A percentile compares a stretch with the other conserved stretches of the same genome.
phyloP scores from a whole-genome alignment of 2,888 invertebrate genomes.

The Neria commutata region DNA sequence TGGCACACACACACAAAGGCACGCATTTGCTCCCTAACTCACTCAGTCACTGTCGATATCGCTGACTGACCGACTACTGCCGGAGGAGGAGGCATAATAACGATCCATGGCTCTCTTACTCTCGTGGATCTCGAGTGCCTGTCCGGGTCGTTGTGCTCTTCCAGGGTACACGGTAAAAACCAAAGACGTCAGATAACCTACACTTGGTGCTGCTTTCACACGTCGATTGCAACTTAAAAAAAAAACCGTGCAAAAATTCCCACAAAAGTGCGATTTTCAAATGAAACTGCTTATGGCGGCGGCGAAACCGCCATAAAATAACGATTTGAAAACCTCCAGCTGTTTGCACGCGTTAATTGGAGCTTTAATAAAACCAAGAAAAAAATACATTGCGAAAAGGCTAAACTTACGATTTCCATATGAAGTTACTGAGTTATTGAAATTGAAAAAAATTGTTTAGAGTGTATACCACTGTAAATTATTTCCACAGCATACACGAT shows the following conservation, averaged over 20 bases:
- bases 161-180: neutral
- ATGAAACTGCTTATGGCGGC: too few species aligned
- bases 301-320: too few species aligned
- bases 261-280: too few species aligned
- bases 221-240: too few species aligned
- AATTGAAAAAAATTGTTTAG: too few species aligned
- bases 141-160: conserved; percentile 17
- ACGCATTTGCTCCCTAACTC: neutral
- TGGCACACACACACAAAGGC: neutral
- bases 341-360: too few species aligned
- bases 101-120: neutral
- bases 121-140: neutral
- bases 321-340: too few species aligned
- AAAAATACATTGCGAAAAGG: neutral
- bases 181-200: too few species aligned
- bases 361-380: neutral
- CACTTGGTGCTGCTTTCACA: too few species aligned
- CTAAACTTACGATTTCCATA: neutral
- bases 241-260: too few species aligned
- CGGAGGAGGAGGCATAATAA: neutral
- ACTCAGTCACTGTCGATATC: neutral
- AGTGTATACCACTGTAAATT: neutral
- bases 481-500: neutral
- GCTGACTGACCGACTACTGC: neutral
- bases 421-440: neutral